phyloP scores from a whole-genome alignment of 2,113 vertebrate species.

The Ophiodon elongatus region DNA sequence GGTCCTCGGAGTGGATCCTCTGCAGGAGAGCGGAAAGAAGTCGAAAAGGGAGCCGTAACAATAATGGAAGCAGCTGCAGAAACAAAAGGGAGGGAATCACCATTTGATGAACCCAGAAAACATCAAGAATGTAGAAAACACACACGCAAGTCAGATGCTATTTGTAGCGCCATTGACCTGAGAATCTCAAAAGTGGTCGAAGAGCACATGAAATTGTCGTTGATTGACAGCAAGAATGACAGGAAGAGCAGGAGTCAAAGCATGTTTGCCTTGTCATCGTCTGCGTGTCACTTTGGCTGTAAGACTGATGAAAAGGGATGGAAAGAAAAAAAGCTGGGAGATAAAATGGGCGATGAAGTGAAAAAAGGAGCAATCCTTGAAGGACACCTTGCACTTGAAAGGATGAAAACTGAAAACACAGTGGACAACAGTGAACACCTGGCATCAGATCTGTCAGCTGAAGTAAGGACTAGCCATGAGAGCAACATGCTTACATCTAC shows the following conservation, averaged over 20 bases:
- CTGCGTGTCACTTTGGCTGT: constrained; percentile 28
- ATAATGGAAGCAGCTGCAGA: constrained; percentile 26
- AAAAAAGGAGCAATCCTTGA: constrained; percentile 16
- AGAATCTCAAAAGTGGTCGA: constrained; percentile 84
- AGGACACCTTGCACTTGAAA: constrained; percentile 9
- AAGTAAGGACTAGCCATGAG: not conserved
- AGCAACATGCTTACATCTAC: not conserved
- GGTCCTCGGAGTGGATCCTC: constrained; percentile 11
- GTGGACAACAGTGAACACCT: constrained; percentile 11
- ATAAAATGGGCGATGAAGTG: constrained; percentile 28
- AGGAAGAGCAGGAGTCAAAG: constrained; percentile 44
- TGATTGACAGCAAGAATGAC: constrained; percentile 16
- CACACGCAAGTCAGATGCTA: constrained; percentile 61
- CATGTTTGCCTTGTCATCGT: constrained; percentile 28
- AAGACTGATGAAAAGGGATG: constrained; percentile 4
- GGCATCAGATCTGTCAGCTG: not conserved
- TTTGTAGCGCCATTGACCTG: constrained; percentile 77
- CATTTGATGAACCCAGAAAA: constrained; percentile 1
- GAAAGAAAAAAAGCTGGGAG: not conserved
- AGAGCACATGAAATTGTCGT: constrained; percentile 72
- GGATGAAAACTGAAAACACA: not conserved
- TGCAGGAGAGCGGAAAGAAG: constrained; percentile 1
- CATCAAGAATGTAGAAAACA: constrained; percentile 46
- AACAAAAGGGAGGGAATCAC: not conserved
- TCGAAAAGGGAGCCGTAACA: not conserved